Conservation (phyloP, 2,113 vertebrate genomes). For the Pseudorhombus dupliciocellatus region DNA sequence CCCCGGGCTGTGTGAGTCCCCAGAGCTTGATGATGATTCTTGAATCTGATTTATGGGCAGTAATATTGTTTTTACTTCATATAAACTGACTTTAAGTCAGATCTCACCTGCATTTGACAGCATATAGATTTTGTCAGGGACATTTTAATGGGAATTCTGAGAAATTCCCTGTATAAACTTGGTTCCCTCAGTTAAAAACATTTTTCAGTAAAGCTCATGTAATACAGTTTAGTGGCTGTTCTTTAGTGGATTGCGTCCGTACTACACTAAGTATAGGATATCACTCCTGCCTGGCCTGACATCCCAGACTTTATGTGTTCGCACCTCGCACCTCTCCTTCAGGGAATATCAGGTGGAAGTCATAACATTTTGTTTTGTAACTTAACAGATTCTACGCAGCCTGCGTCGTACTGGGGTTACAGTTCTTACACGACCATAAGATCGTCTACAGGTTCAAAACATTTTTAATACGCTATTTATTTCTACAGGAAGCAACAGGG, state of each 20-base stretch:
- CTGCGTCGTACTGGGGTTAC: slow-evolving; percentile 96
- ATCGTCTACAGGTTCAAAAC: slow-evolving; percentile 96
- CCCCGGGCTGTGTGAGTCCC: slow-evolving; percentile 94
- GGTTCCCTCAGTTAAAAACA: background rate
- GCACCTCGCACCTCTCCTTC: background rate
- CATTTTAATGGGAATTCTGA: background rate
- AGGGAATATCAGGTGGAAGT: background rate
- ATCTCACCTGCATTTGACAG: background rate
- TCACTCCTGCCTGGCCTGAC: too few species aligned
- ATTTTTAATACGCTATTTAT: background rate
- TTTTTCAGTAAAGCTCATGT: background rate
- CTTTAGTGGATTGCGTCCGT: background rate
- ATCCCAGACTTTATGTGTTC: background rate
- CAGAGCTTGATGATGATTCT: too few species aligned
- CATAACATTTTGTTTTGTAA: background rate
- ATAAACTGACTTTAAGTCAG: background rate
- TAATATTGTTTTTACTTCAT: background rate
- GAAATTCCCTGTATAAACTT: too few species aligned
- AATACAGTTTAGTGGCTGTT: background rate
- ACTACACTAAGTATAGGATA: too few species aligned
- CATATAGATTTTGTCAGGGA: background rate
- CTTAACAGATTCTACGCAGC: slow-evolving; percentile 93
- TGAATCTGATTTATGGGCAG: background rate
- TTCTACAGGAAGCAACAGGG: background rate
- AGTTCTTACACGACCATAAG: slow-evolving; percentile 97